Evolutionary conservation across 2,113 vertebrate genomes (phyloP), one percentile per base, ranked within the genome.

Genomic region (Aix galericulata): DNA sequence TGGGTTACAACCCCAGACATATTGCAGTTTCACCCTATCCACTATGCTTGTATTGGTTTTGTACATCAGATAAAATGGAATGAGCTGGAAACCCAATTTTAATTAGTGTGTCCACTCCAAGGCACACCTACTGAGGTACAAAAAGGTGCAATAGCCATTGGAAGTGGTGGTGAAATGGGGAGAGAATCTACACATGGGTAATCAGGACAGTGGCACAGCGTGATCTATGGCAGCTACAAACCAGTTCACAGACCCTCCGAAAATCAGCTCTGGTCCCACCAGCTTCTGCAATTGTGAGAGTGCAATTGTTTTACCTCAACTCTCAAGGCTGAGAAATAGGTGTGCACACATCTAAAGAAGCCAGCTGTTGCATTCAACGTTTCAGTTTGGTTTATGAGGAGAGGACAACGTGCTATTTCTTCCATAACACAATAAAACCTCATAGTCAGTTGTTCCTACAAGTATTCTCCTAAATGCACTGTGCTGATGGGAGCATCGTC

Each of bases 61-160:
- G 34, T 73, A 68, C 2, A 80, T 60, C 67, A 85, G n/a, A 20
- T 66, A 87, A 85, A 95, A 82, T 32, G 17, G 25, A 89, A 92
- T 75, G 78, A 96, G 40, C 73, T 32, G 22, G 82, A 97, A 96
- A 97, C 82, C 46, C 77, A 72, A 27, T 68, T 94, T 92, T 96
- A 89, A 82, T 88, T 81, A 85, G 53, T n/a, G 56, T 72, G 42
- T 59, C 32, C 23, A 42, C 22, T 67, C 60, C 34, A 78, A 84
- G 62, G 48, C 42, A 68, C 26, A 18, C 11, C 75, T 63, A 60
- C 2, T 44, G 56, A 88, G 38, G 38, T 64, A 66, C 23, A 40
- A 48, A 77, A 77, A 80, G 11, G 25, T 73, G 63, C 80, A 63
- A 36, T 17, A 72, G 68, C 29, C 31, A 69, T 10, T 60, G 48